Evolutionary conservation across 1,140 invertebrate species (phyloP), one percentile per base, ranked within the genome.

Genomic region (Coptotermes formosanus): DNA sequence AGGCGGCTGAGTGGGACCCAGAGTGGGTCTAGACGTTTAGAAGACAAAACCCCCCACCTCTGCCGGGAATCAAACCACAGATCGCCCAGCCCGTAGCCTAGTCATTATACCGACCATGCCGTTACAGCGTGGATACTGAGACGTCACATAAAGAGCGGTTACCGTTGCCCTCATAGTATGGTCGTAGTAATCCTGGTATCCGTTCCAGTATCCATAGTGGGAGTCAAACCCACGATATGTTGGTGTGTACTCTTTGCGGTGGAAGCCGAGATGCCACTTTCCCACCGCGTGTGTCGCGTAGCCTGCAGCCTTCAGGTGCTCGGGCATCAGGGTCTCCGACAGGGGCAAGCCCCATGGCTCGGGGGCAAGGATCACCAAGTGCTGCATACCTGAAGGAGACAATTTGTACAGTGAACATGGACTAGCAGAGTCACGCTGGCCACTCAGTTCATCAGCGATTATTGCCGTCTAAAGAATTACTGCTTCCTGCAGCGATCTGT

Each of bases 191-290:
- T 97, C 97, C 86, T 97, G 94, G 82, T 94, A 94, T 9, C 96
- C 96, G 83, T 95, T 94, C 93, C 95, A 96, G 89, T 97, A 97
- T 19, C 97, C 97, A 90, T 94, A 97, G 90, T 97, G 96, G 16
- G 94, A 93, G 87, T 97, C 95, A 89, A 98, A 98, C 25, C 97
- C 97, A 30, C 97, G 92, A 30, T 91, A 92, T 0, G 94, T 95
- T 2, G 97, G 97, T 12, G 96, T 95, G 88, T 95, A 97, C 87
- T 94, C 93, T 32, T 91, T 93, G 38, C 92, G 92, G 86, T 93
- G 94, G 87, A 93, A 95, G 1, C 97, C 97, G 83, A 97, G 91
- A 89, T 98, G 97, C 97, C 97, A 98, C 91, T 99, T 98, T 23
- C 97, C 97, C 43, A 98, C 93, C 55, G 96, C 92, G 90, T 96